A percentile compares a stretch with the other conserved stretches of the same genome.
Conservation (phyloP, 2,888 invertebrate species). For the Drosophila dives region DNA sequence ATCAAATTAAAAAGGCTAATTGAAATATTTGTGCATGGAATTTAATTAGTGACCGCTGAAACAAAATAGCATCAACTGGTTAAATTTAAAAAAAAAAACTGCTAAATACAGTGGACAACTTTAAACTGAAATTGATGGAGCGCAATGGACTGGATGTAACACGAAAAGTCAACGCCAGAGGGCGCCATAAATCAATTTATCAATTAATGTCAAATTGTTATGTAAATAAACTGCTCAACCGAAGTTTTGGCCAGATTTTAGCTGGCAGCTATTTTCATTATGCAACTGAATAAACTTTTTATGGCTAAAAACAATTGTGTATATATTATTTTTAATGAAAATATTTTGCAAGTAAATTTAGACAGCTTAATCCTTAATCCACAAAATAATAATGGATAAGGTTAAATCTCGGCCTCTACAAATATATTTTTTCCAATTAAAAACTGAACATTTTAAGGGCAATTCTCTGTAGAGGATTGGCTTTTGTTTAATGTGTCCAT, state of each 20-base stretch:
- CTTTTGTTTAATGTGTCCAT: conserved; percentile 32
- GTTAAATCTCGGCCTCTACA: background rate
- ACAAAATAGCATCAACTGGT: conserved; percentile 38
- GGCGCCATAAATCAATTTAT: conserved; percentile 63
- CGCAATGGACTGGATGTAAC: conserved; percentile 33
- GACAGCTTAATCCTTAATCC: background rate
- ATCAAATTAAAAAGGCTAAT: conserved; percentile 66
- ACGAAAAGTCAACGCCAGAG: conserved; percentile 51
- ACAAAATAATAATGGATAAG: background rate
- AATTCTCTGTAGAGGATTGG: conserved; percentile 25
- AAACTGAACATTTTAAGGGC: conserved; percentile 37
- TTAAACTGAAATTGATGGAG: conserved; percentile 51
- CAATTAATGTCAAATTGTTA: conserved; percentile 68
- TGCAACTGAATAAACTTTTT: background rate
- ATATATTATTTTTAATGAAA: background rate
- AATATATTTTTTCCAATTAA: conserved; percentile 23
- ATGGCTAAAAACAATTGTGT: background rate
- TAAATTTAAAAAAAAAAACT: conserved; percentile 40
- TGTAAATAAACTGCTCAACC: conserved; percentile 48
- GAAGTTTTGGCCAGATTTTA: conserved; percentile 10
- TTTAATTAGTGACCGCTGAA: conserved; percentile 58
- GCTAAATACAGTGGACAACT: conserved; percentile 45
- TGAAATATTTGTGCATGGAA: conserved; percentile 57
- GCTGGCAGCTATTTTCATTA: conserved; percentile 2
- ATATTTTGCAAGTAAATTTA: background rate